These are phyloP conservation scores for Anguilla marmorata DNA, from an alignment of 2,797 vertebrate genomes.

Conservation along the genomic window DNA sequence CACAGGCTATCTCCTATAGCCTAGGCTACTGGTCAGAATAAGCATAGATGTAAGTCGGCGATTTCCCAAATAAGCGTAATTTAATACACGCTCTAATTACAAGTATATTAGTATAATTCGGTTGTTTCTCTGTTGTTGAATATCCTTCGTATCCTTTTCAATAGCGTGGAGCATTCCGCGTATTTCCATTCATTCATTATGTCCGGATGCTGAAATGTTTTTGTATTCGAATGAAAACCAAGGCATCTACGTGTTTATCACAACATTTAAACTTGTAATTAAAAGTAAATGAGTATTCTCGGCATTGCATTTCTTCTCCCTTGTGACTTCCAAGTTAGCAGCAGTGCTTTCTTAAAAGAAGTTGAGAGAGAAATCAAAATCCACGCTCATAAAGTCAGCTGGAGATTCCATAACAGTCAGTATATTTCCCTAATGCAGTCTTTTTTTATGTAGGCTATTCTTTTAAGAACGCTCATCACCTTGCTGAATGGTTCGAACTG, in stretches of 20 bases:
- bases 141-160: constrained; percentile 12
- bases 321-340: background rate
- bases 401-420: background rate
- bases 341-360: constrained; percentile 24
- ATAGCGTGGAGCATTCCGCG: background rate
- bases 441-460: background rate
- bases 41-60: background rate
- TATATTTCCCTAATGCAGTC: background rate
- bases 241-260: background rate
- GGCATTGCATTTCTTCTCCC: background rate
- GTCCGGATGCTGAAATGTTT: background rate
- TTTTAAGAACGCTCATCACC: background rate
- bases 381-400: background rate
- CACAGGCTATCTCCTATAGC: background rate
- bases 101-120: background rate
- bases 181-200: background rate
- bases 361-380: background rate
- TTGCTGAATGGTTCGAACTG: constrained; percentile 8
- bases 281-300: background rate
- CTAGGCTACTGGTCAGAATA: background rate
- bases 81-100: background rate
- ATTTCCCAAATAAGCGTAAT: background rate
- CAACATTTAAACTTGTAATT: background rate
- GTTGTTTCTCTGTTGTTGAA: background rate
- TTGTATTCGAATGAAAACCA: constrained; percentile 1